A percentile compares a stretch with the other conserved stretches of the same genome.
Conservation (phyloP, 2,888 invertebrate genomes). For the Erebia ligea region DNA sequence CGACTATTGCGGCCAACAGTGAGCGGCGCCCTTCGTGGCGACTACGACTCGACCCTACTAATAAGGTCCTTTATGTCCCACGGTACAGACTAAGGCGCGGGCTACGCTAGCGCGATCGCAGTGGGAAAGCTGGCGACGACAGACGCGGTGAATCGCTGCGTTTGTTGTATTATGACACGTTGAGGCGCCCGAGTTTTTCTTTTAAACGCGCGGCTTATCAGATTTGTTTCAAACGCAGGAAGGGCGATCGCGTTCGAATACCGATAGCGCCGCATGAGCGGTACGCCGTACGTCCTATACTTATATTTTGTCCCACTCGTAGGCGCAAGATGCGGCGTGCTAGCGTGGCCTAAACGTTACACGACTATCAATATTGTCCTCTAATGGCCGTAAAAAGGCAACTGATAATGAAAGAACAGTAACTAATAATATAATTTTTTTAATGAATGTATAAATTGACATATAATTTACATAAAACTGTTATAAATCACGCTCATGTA, state of each 20-base stretch:
- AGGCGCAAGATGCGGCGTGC: neutral
- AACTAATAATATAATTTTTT: neutral
- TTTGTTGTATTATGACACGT: neutral
- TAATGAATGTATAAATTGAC: too few relatives aligned
- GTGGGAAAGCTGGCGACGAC: neutral
- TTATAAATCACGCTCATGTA: too few relatives aligned
- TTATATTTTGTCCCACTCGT: neutral
- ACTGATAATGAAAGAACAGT: neutral
- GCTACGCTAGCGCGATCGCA: neutral
- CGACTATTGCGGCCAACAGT: constrained; percentile 78
- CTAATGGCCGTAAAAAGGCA: neutral
- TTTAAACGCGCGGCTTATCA: neutral
- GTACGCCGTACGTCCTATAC: too few relatives aligned
- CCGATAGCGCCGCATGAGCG: too few relatives aligned
- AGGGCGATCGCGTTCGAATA: too few relatives aligned
- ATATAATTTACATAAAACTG: too few relatives aligned
- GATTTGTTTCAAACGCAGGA: neutral
- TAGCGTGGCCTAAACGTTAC: neutral
- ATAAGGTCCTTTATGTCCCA: constrained; percentile 86
- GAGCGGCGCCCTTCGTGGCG: constrained; percentile 97
- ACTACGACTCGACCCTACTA: constrained; percentile 93
- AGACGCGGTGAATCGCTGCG: neutral
- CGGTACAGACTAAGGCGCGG: constrained; percentile 19
- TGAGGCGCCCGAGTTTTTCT: neutral
- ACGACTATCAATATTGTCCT: constrained; percentile 40